A percentile compares a stretch with the other conserved stretches of the same genome.
Evolutionary conservation across 2,113 vertebrate species (phyloP).

Genomic region (mouse (Mus musculus)): GRCm39 chrX:16488501-16489000

Average conservation of each 20-base stretch:
- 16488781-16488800: not conserved
- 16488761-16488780: not conserved
- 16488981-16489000: not conserved
- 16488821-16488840: not conserved
- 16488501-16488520: constrained; percentile 42
- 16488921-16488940: not conserved
- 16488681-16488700: constrained; percentile 19
- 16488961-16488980: not conserved
- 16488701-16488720: not conserved
- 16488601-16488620: constrained; percentile 30
- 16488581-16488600: constrained; percentile 40
- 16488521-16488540: constrained; percentile 49
- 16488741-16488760: not conserved
- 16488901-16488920: not conserved
- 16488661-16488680: constrained; percentile 16
- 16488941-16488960: not conserved
- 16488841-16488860: not conserved
- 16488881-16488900: not conserved
- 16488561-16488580: constrained; percentile 39
- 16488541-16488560: constrained; percentile 21
- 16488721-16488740: not conserved
- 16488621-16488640: not conserved
- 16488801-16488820: not conserved
- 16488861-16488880: not conserved
- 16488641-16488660: not conserved